phyloP scores from a whole-genome alignment of 2,888 invertebrate genomes.

The Lutraria lutraria region DNA sequence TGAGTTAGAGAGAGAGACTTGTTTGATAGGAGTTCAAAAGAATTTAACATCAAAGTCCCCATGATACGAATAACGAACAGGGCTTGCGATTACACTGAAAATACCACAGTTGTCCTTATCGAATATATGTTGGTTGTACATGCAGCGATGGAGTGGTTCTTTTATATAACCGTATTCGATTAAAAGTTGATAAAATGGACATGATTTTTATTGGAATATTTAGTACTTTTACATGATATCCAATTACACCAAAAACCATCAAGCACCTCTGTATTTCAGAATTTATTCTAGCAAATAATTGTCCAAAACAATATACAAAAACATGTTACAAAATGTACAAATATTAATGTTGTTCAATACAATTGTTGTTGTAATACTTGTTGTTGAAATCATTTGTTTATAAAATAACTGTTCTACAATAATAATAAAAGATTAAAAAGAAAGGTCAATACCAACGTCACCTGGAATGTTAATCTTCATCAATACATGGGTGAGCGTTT shows the following conservation, averaged over 20 bases:
- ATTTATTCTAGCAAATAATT: too few species aligned
- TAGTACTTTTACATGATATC: not conserved
- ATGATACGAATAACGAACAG: conserved; percentile 11
- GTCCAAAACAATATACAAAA: too few species aligned
- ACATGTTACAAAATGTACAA: too few species aligned
- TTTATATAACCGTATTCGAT: not conserved
- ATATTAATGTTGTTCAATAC: too few species aligned
- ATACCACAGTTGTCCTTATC: conserved; percentile 20
- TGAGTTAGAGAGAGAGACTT: not conserved
- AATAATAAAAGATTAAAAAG: too few species aligned
- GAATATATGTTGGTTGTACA: not conserved
- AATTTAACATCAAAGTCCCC: conserved; percentile 19
- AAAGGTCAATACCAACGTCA: too few species aligned
- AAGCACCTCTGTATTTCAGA: too few species aligned
- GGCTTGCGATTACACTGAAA: not conserved
- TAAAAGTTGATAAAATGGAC: not conserved
- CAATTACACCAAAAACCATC: not conserved
- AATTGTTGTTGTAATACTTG: too few species aligned
- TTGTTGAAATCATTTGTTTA: too few species aligned
- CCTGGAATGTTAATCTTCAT: too few species aligned
- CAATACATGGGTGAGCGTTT: too few species aligned
- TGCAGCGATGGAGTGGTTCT: not conserved
- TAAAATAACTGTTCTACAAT: too few species aligned
- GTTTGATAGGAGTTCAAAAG: conserved; percentile 14
- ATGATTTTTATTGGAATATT: not conserved